These are phyloP conservation scores for Tychaedon coryphoeus DNA, from an alignment of 2,113 vertebrate genomes.

Conservation along the genomic window DNA sequence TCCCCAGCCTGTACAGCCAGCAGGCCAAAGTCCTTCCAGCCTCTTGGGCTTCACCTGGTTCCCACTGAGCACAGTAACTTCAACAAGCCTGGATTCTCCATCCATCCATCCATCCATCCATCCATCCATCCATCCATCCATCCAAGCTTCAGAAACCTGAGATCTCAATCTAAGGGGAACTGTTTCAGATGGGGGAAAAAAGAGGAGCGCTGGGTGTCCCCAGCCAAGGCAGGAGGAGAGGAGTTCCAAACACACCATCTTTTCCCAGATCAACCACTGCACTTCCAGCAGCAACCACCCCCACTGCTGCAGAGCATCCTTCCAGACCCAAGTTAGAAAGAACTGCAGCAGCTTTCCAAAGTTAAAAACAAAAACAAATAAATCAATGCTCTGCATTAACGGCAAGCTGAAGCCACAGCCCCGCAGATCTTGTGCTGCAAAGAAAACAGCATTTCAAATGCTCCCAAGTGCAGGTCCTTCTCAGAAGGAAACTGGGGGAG, in stretches of 20 bases:
- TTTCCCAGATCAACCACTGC: not conserved
- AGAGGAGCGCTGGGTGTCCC: not conserved
- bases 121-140: not conserved
- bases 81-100: not conserved
- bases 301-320: not conserved
- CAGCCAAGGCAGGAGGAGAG: not conserved
- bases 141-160: not conserved
- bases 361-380: not conserved
- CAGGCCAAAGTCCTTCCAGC: too few species aligned
- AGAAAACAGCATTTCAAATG: not conserved
- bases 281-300: not conserved
- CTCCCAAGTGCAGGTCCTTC: not conserved
- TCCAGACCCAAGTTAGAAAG: not conserved
- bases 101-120: not conserved
- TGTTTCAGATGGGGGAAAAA: not conserved
- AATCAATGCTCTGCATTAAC: not conserved
- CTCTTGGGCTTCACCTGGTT: too few species aligned
- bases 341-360: not conserved
- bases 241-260: not conserved
- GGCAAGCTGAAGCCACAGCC: not conserved
- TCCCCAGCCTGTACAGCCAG: too few species aligned
- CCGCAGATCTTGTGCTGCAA: not conserved
- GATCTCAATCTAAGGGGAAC: not conserved
- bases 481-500: not conserved
- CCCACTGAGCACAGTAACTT: too few species aligned